Percentiles rank a stretch among this genome's conserved stretches.
Conservation (phyloP, 1,140 invertebrate genomes). For the Tribolium castaneum region DNA sequence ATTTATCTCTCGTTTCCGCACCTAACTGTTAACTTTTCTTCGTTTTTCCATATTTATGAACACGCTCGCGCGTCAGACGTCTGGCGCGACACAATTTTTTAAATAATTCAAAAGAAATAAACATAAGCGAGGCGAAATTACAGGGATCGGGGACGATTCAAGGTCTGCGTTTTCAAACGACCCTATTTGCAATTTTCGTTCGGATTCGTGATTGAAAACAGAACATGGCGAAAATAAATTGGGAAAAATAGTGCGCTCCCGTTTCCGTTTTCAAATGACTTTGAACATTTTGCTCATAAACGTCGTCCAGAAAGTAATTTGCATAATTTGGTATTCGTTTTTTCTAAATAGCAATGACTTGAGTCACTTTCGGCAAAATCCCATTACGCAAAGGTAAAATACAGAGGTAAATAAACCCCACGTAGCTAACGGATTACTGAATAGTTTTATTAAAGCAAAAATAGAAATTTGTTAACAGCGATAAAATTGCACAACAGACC, state of each 20-base stretch:
- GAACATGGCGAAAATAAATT: neutral
- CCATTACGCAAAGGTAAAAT: neutral
- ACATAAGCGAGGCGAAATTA: neutral
- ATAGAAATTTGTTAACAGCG: neutral
- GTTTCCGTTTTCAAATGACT: neutral
- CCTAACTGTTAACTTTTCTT: neutral
- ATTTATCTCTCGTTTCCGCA: neutral
- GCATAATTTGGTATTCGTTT: neutral
- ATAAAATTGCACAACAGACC: no score
- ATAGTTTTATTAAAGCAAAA: neutral
- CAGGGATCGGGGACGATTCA: neutral
- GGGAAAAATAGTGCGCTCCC: no score
- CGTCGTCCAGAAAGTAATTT: no score
- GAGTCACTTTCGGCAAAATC: neutral
- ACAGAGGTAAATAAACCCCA: no score
- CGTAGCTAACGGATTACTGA: neutral
- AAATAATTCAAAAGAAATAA: constrained; percentile 1
- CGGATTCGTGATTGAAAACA: neutral
- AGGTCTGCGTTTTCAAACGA: neutral
- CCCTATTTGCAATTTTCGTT: neutral
- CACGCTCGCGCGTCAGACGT: neutral
- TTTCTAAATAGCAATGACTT: neutral
- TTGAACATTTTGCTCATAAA: neutral
- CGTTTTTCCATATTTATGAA: neutral
- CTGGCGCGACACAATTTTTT: neutral